Base-by-base conservation (phyloP, 2,113 vertebrate genomes). In the Hepsetus odoe region DNA sequence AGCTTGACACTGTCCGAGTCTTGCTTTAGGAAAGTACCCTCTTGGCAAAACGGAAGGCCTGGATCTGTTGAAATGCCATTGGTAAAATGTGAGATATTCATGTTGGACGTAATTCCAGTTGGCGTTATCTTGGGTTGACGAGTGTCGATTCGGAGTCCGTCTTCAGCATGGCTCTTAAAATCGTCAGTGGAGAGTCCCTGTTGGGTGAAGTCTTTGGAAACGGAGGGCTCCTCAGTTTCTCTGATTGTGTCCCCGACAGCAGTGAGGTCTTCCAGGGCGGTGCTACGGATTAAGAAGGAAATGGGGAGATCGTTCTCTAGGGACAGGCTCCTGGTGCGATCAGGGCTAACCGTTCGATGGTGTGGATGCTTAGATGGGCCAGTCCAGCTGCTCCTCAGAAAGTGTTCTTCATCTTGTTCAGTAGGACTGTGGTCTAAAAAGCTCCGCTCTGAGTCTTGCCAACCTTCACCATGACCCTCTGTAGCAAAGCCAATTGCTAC, bases 251-350 rank as follows among this genome's bases (percentile, higher is more conserved):
- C 80, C 5, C 81, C 89, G 9, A 92, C 90, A 32, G 84, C 67
- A 0, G 88, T 91, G 28, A 93, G 86, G 77, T 92, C 90, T 55
- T 92, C 91, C 86, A 92, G 24, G 28, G 89, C 91, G 0, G 76
- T 0, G 79, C 88, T 93, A 32, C 90, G 88, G 28, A 91, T 82
- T 16, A 93, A 74, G 70, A 86, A 79, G 33, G 61, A 51, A 16
- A 51, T 73, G 7, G 86, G 68, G 14, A 77, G 76, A 0, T 80
- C 76, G 20, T 33, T 86, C 12, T 82, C 78, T 32, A 87, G 86
- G 1, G 59, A 38, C 83, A 85, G 82, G 58, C 88, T 84, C 78
- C 87, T 86, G 2, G 88, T 62, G 40, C 86, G 88, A 5, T 91
- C 90, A 0, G 91, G 87, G 12, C 90, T 91, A 74, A 88, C 83